Evolutionary conservation across 1,140 invertebrate genomes (phyloP).

Genomic region (Anadara kagoshimensis): DNA sequence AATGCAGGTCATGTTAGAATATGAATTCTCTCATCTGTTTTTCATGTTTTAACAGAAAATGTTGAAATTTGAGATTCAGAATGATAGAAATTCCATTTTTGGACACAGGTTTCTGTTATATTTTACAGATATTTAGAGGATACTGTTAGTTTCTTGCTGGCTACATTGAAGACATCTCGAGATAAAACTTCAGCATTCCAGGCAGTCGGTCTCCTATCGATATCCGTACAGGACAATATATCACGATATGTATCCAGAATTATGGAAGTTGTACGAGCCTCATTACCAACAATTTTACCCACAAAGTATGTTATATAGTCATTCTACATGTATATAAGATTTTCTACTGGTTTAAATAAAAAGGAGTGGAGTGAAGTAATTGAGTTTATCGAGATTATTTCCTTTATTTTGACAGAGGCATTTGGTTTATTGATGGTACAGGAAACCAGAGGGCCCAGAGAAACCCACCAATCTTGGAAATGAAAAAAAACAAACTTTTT

Average conservation of each 20-base stretch:
- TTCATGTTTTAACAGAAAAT: too few relatives aligned
- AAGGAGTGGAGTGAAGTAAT: too few relatives aligned
- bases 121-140: constrained; percentile 81
- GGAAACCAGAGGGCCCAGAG: too few relatives aligned
- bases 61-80: neutral
- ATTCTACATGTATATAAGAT: neutral
- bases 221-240: constrained; percentile 88
- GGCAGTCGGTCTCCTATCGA: constrained; percentile 91
- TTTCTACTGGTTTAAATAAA: too few relatives aligned
- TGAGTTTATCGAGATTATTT: too few relatives aligned
- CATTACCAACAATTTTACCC: constrained; percentile 83
- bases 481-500: too few relatives aligned
- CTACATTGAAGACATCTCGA: constrained; percentile 82
- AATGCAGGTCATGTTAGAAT: too few relatives aligned
- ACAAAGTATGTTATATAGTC: constrained; percentile 55
- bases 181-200: constrained; percentile 91
- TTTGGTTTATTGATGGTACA: too few relatives aligned
- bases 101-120: neutral
- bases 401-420: too few relatives aligned
- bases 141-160: constrained; percentile 86
- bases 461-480: too few relatives aligned
- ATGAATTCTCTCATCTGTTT: too few relatives aligned
- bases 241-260: constrained; percentile 87
- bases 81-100: too few relatives aligned
- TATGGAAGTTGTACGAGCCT: constrained; percentile 88